phyloP scores from a whole-genome alignment of 1,140 invertebrate genomes.

The Akabosia matsudoensis region DNA sequence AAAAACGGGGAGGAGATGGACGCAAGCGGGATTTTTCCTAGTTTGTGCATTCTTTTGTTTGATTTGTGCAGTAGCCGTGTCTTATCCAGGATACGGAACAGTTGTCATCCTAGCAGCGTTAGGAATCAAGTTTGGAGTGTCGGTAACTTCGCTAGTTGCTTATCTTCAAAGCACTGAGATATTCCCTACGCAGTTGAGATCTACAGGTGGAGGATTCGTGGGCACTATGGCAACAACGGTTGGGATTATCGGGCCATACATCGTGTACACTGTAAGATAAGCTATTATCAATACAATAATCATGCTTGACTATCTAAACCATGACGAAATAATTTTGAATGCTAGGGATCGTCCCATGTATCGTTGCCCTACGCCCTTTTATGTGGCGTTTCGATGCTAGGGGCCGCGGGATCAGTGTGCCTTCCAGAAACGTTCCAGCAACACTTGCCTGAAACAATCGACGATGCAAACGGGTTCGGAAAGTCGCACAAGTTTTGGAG shows the following conservation, averaged over 20 bases:
- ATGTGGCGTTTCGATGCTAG: slow-evolving; percentile 45
- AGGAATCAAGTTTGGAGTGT: slow-evolving; percentile 51
- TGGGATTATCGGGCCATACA: slow-evolving; percentile 30
- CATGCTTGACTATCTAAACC: background rate
- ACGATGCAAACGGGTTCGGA: slow-evolving; percentile 50
- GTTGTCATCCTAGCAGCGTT: slow-evolving; percentile 28
- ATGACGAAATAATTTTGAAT: background rate
- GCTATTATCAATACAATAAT: background rate
- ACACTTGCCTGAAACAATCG: slow-evolving; percentile 49
- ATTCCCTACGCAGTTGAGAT: slow-evolving; percentile 53
- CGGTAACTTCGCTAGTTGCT: slow-evolving; percentile 61
- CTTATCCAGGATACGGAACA: background rate
- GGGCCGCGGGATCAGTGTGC: slow-evolving; percentile 46
- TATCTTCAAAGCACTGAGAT: slow-evolving; percentile 58
- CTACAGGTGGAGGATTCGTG: slow-evolving; percentile 36
- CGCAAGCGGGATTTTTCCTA: slow-evolving; percentile 53
- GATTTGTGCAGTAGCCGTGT: slow-evolving; percentile 47
- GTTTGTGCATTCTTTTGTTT: slow-evolving; percentile 53
- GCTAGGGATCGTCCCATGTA: slow-evolving; percentile 36
- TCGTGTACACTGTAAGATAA: slow-evolving; percentile 30
- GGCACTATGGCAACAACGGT: slow-evolving; percentile 14
- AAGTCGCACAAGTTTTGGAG: slow-evolving; percentile 50
- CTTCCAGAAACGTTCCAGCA: slow-evolving; percentile 45
- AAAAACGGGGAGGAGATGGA: slow-evolving; percentile 57
- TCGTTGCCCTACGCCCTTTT: slow-evolving; percentile 48